Evolutionary conservation across 2,888 invertebrate species (phyloP).

Genomic region (Dexiosoma caninum): DNA sequence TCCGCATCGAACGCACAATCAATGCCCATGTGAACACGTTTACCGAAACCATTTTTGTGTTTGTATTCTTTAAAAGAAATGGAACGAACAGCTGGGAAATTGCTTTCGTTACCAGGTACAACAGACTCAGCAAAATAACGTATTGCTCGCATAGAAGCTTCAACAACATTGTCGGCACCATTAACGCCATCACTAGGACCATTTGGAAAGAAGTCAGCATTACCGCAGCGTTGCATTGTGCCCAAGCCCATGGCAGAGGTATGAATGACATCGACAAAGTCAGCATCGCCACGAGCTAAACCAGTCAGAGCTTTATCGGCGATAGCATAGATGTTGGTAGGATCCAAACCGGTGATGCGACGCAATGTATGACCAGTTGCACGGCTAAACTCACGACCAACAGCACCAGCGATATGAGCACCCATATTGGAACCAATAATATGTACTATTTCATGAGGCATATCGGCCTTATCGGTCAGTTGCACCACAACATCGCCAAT

Average conservation of each 20-base stretch:
- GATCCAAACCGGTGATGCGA: conserved; percentile 75
- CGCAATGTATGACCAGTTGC: conserved; percentile 72
- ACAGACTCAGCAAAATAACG: conserved; percentile 76
- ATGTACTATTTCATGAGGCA: conserved; percentile 71
- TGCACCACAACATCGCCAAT: conserved; percentile 71
- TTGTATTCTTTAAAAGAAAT: conserved; percentile 73
- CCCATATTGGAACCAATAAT: conserved; percentile 72
- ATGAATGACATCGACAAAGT: conserved; percentile 75
- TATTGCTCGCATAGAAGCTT: conserved; percentile 72
- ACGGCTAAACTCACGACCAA: conserved; percentile 71
- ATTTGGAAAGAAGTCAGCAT: conserved; percentile 77
- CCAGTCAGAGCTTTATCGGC: conserved; percentile 67
- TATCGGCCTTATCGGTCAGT: conserved; percentile 66
- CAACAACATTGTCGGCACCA: conserved; percentile 72
- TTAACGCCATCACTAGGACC: conserved; percentile 70
- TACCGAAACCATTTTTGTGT: conserved; percentile 70
- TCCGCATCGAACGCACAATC: conserved; percentile 69
- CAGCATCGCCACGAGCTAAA: conserved; percentile 75
- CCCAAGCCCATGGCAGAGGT: conserved; percentile 73
- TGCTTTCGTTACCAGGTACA: conserved; percentile 73
- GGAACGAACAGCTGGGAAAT: conserved; percentile 74
- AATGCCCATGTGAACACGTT: conserved; percentile 75
- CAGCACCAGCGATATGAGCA: conserved; percentile 75
- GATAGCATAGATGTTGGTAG: conserved; percentile 70
- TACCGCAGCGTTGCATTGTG: conserved; percentile 68